Percentiles rank a stretch among this genome's conserved stretches.
Conservation (phyloP, 2,113 vertebrate genomes). For the Istiophorus platypterus region DNA sequence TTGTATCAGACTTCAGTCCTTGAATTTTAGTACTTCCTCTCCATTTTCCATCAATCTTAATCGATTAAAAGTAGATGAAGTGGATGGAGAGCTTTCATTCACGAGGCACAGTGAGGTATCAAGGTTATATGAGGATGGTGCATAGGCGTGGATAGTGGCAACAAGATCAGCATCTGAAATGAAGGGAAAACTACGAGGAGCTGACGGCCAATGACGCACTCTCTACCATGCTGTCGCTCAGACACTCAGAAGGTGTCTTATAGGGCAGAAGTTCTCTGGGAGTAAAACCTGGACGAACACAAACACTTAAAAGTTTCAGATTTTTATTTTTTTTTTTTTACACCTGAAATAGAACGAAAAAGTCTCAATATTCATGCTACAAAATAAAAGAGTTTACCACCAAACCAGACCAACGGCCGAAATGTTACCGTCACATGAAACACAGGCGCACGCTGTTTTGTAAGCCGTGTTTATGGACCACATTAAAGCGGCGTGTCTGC, state of each 20-base stretch:
- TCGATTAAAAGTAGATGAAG: no score
- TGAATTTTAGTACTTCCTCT: no score
- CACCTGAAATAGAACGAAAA: not conserved
- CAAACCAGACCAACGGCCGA: not conserved
- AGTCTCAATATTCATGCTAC: not conserved
- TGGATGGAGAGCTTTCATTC: not conserved
- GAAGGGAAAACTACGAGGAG: not conserved
- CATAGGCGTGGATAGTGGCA: not conserved
- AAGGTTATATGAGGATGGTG: not conserved
- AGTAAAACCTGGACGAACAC: not conserved
- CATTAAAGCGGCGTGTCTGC: conserved; percentile 6
- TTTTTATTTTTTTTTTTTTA: no score
- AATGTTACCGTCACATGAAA: not conserved
- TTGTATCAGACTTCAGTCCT: no score
- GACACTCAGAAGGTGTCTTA: not conserved
- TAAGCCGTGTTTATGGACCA: not conserved
- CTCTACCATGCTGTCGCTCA: no score
- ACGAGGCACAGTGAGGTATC: not conserved
- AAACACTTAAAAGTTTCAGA: not conserved
- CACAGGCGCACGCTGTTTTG: conserved; percentile 1
- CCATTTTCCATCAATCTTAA: no score
- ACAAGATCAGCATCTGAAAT: not conserved
- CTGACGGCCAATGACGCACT: not conserved
- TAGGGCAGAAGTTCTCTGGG: no score
- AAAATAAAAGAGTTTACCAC: not conserved